These are phyloP conservation scores for Bubo bubo DNA, from an alignment of 2,113 vertebrate genomes.

Conservation along the genomic window DNA sequence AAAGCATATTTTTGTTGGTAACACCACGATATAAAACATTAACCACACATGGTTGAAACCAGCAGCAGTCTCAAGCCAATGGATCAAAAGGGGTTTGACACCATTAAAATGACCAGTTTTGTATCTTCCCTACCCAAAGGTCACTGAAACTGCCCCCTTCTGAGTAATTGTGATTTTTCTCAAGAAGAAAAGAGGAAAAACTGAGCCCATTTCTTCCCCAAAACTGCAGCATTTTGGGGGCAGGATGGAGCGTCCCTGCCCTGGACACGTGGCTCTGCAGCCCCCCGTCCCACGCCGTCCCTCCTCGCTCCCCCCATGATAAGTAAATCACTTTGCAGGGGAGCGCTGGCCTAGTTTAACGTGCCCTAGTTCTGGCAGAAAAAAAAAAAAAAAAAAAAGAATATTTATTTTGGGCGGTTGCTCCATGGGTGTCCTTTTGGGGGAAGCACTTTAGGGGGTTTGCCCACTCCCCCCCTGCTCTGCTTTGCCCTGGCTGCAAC, in stretches of 20 bases:
- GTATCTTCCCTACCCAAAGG: not conserved
- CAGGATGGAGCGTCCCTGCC: not conserved
- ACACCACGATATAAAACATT: fast-evolving
- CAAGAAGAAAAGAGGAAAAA: not conserved
- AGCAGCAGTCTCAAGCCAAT: fast-evolving
- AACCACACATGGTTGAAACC: fast-evolving
- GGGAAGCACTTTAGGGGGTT: not conserved
- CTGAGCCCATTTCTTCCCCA: not conserved
- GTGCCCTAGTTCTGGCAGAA: constrained; percentile 30
- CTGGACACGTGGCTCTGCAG: not conserved
- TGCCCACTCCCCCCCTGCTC: not conserved
- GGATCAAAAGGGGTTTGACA: not conserved
- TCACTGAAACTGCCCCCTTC: not conserved
- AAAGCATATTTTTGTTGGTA: fast-evolving
- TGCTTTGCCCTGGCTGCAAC: not conserved
- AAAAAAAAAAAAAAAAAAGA: not conserved
- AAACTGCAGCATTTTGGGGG: fast-evolving
- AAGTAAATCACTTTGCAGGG: constrained; percentile 46
- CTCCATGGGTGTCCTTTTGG: not conserved
- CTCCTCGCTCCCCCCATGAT: not conserved
- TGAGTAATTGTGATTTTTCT: not conserved
- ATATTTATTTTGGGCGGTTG: constrained; percentile 44
- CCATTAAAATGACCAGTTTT: not conserved
- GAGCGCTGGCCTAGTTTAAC: constrained; percentile 55
- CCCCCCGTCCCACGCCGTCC: not conserved